Base-by-base conservation (phyloP, 2,888 invertebrate genomes). In the Onchidella celtica region DNA sequence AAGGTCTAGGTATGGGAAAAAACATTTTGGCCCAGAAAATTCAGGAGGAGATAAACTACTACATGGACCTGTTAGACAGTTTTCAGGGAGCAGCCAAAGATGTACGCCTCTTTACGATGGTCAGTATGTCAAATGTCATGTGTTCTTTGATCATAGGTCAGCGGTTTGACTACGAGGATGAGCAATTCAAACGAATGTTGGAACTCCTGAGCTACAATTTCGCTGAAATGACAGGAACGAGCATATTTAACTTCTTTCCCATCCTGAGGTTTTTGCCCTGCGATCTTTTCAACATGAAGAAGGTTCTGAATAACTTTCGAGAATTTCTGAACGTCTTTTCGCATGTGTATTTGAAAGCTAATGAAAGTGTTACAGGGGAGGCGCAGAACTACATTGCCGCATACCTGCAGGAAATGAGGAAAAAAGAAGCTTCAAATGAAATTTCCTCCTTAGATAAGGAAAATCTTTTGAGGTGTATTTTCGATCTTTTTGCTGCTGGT, bases 21-120 rank as follows among this genome's bases (percentile, higher is more conserved):
- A 74, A 74, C 32, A 40, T 61, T 27, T 24, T 74, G 2, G 74
- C 61, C 1, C 40, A 74, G 6, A 74, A 38, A 63, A 61, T 74
- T 14, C 27, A 38, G 1, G 74, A 74, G 36, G 74, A 74, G 24
- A 27, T 74, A 3, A 61, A 11, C 29, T 14, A 63, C 9, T 74
- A 38, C 40, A 29, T 61, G 11, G 74, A 74, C 3, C 14, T 63
- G 2, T 38, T 74, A 6, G 61, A 61, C 1, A 74, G 63, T 36
- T 38, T 63, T 36, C 34, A 74, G 21, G 74, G 74, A 40, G 27
- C 24, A 40, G 38, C 74, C 14, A 38, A 24, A 6, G 63, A 74
- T 27, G 40, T 74, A 1, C 24, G 32, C 2, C 4, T 34, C 3
- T 0, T 59, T 1, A 74, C 40, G 1, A 59, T 27, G 38, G 24